These are phyloP conservation scores for Agrochola litura DNA, from an alignment of 2,888 invertebrate species.

Conservation along the genomic window DNA sequence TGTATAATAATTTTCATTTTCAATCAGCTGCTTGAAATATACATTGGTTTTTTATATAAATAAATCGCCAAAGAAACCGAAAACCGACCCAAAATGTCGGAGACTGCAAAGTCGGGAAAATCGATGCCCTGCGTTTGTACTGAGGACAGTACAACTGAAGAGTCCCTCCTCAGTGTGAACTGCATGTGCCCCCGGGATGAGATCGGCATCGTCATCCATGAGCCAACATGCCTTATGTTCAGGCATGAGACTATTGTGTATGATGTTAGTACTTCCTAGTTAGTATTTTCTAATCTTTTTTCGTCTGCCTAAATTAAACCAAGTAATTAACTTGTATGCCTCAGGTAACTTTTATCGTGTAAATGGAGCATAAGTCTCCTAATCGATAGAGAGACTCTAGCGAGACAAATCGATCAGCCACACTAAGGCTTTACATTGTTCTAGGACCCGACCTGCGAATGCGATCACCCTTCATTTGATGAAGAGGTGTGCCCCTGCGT, in stretches of 20 bases:
- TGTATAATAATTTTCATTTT: slow-evolving; percentile 46
- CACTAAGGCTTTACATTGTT: not conserved
- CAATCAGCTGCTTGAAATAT: slow-evolving; percentile 44
- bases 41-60: slow-evolving; percentile 45
- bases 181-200: slow-evolving; percentile 82
- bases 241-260: slow-evolving; percentile 81
- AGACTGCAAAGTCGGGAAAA: slow-evolving; percentile 56
- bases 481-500: slow-evolving; percentile 75
- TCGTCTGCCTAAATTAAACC: no score
- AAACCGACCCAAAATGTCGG: slow-evolving; percentile 67
- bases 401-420: no score
- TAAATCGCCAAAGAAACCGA: slow-evolving; percentile 20
- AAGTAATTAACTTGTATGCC: no score
- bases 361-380: no score
- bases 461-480: slow-evolving; percentile 69
- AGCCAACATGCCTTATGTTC: slow-evolving; percentile 78
- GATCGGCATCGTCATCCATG: slow-evolving; percentile 79
- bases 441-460: slow-evolving; percentile 76
- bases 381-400: no score
- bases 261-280: slow-evolving; percentile 70
- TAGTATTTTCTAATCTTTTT: not conserved
- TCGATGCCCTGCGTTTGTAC: slow-evolving; percentile 74
- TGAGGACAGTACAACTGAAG: slow-evolving; percentile 66
- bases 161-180: slow-evolving; percentile 62
- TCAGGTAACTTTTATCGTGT: no score